Evolutionary conservation across 2,113 vertebrate genomes (phyloP), one percentile per base, ranked within the genome.

Genomic region (Hepsetus odoe): DNA sequence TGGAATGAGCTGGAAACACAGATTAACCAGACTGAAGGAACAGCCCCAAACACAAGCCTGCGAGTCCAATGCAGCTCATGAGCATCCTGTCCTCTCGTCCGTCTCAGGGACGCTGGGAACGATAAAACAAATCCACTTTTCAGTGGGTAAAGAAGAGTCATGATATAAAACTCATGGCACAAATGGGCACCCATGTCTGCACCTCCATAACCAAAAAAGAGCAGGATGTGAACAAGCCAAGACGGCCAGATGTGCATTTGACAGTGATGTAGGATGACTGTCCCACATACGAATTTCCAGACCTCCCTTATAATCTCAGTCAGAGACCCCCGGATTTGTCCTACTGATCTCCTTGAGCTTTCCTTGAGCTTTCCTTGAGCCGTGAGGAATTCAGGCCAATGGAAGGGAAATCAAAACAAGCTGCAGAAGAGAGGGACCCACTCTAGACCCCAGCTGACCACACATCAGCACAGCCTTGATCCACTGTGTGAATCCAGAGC

Each of bases 1-100:
- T 14, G 72, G 72, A 74, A 62, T 46, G 55, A 74, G 71, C 55
- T 61, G 70, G 40, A 72, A 72, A 72, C 70, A 30, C 59, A 35
- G 40, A 61, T 28, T 62, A 49, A 61, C 55, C 65, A 49, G 55
- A 62, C 13, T 24, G 42, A 62, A 62, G n/a, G 38, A 70, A 61
- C 38, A 28, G 56, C 38, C 61, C 72, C 72, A 73, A 61, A 42
- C 40, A 72, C 53, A 59, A 59, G 32, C 0, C 9, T 1, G 33
- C 14, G 16, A 55, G 35, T 59, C 70, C 70, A 24, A 20, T 28
- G 2, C 18, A n/a, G 9, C 18, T n/a, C 49, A 53, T n/a, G 49
- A 22, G 49, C 1, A 22, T 1, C 6, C 49, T n/a, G 49, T 6
- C 18, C 49, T n/a, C 20, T 46, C 11, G 35, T 4, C 35, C 4